phyloP scores from a whole-genome alignment of 2,888 invertebrate genomes.

The Pollenia griseotomentosa region DNA sequence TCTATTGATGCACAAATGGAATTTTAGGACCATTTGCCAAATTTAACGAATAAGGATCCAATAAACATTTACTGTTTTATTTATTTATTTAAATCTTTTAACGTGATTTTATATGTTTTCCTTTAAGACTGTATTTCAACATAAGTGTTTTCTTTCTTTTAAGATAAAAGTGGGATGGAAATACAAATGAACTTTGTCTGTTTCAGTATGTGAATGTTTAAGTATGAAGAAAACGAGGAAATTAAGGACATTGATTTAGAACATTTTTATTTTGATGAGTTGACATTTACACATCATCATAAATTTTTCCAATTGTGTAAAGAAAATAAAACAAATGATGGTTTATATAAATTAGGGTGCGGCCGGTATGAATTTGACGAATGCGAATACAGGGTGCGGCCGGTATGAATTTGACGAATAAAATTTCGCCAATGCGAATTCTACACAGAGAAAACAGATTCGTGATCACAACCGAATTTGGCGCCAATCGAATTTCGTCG shows the following conservation, averaged over 20 bases:
- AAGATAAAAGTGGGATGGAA: no score
- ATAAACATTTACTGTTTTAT: background rate
- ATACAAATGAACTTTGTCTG: background rate
- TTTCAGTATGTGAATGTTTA: background rate
- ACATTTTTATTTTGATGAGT: conserved; percentile 15
- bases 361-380: background rate
- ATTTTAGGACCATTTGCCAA: background rate
- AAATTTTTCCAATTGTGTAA: background rate
- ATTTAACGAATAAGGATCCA: background rate
- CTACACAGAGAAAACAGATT: no score
- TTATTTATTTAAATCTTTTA: background rate
- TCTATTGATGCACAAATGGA: background rate
- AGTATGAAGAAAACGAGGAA: background rate
- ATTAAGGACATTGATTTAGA: background rate
- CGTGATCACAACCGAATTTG: no score
- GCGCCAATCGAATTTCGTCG: no score
- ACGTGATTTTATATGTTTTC: background rate
- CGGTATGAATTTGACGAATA: background rate
- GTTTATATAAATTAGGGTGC: background rate
- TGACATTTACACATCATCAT: conserved; percentile 23
- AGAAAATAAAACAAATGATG: conserved; percentile 21
- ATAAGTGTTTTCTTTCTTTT: background rate
- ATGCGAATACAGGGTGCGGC: background rate
- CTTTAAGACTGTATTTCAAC: background rate
- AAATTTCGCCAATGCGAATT: background rate